Percentiles rank a stretch among this genome's conserved stretches.
phyloP scores from a whole-genome alignment of 2,113 vertebrate genomes.

The Neomonachus schauinslandi region DNA sequence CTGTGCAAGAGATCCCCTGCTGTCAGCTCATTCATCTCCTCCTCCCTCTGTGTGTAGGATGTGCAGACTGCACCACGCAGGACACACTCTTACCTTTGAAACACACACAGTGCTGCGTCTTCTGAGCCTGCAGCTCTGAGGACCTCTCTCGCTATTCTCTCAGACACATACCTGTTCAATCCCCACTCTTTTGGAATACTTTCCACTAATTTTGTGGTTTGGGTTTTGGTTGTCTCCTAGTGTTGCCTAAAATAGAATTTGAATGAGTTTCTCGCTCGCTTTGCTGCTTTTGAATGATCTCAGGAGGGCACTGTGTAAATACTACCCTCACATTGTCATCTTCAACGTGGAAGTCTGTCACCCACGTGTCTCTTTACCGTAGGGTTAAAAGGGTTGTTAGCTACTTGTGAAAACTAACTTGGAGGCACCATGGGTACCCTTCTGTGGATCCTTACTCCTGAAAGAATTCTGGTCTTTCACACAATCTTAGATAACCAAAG shows the following conservation, averaged over 20 bases:
- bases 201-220: neutral
- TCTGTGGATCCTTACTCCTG: neutral
- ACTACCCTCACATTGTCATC: rapidly evolving
- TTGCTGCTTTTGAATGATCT: neutral
- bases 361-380: too few relatives aligned
- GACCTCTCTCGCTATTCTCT: neutral
- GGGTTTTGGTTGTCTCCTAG: neutral
- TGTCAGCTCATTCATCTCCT: neutral
- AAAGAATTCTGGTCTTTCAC: neutral
- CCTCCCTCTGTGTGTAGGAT: neutral
- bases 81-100: neutral
- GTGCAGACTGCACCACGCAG: neutral
- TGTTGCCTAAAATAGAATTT: neutral
- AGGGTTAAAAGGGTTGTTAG: too few relatives aligned
- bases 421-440: neutral
- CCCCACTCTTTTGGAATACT: neutral
- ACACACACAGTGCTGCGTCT: neutral
- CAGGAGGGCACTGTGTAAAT: neutral
- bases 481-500: neutral
- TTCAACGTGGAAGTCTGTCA: neutral
- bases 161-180: neutral
- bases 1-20: neutral
- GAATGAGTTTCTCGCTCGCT: neutral
- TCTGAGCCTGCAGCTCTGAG: neutral
- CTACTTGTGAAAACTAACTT: neutral